Evolutionary conservation across 2,113 vertebrate genomes (phyloP), one percentile per base, ranked within the genome.

Genomic region (Glareola pratincola): DNA sequence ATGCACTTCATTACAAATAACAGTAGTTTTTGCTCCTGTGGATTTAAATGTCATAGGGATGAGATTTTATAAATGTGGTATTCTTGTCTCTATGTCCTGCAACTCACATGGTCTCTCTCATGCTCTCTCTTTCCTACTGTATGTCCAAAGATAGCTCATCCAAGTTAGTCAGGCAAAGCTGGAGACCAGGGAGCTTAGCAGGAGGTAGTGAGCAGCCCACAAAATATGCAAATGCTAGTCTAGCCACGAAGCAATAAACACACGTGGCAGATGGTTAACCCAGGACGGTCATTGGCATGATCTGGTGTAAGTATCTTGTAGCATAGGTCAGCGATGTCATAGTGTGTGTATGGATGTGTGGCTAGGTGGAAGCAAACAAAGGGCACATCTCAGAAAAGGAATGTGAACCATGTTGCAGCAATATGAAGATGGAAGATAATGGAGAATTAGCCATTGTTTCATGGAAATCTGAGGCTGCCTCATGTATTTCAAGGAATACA

Each of bases 381-480:
- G 32, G 64, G 12, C 78, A 39, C 11, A 6, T 3, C 54, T 45
- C 66, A 43, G 66, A 41, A n/a, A 63, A 53, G 68, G 21, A 48
- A 15, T 34, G 18, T 23, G 48, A 37, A 5, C 16, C 3, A 11
- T 1, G 14, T 5, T 23, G 60, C 32, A 34, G 14, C 32, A 26
- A 11, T 4, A 9, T 10, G 2, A 64, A 47, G 8, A 36, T 0
- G 0, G 56, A 74, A 57, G 43, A 30, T 16, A 39, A 67, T 71
- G 37, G 43, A 29, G 20, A 48, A 18, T 1, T 53, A 4, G 23
- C 3, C 3, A 0, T 20, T 66, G 32, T 50, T 54, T 53, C 18
- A 4, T 15, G 50, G 59, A 68, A 92, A 69, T 30, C 17, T 32
- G 57, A 53, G 36, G 14, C 6, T 56, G 16, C 6, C 4, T 76